Percentiles rank a stretch among this genome's conserved stretches.
Evolutionary conservation across 2,113 vertebrate genomes (phyloP).

Genomic region (Labrus mixtus): DNA sequence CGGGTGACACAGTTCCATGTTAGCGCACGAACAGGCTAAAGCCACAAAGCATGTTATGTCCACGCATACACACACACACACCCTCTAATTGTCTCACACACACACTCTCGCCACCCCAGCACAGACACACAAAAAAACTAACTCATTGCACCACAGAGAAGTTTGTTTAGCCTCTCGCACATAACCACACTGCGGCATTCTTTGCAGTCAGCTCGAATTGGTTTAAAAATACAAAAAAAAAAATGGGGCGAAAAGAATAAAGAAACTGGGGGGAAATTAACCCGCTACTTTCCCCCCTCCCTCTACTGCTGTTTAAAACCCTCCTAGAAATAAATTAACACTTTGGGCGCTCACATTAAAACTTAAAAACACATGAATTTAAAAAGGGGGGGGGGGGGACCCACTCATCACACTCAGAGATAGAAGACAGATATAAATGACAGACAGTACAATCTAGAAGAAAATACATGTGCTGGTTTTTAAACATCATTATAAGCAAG

Average conservation of each 20-base stretch:
- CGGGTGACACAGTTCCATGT: conserved; percentile 92
- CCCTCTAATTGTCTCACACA: conserved; percentile 36
- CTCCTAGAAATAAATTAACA: conserved; percentile 33
- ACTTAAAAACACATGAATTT: conserved; percentile 18
- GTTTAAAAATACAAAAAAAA: conserved; percentile 42
- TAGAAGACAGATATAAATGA: conserved; percentile 70
- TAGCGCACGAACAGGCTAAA: conserved; percentile 83
- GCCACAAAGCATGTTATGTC: conserved; percentile 30
- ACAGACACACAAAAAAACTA: conserved; percentile 9
- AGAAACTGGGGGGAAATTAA: conserved; percentile 31
- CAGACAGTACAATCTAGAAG: conserved; percentile 70
- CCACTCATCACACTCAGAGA: conserved; percentile 75
- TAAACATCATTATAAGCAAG: conserved; percentile 75
- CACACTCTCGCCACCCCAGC: conserved; percentile 10
- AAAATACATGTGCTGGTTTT: conserved; percentile 55
- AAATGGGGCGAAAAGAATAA: conserved; percentile 23
- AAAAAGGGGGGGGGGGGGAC: conserved; percentile 21
- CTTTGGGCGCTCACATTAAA: conserved; percentile 66
- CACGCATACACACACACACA: conserved; percentile 24
- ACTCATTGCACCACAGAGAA: conserved; percentile 54
- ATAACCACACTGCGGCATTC: conserved; percentile 52
- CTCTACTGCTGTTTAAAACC: conserved; percentile 49
- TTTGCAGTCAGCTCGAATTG: conserved; percentile 48
- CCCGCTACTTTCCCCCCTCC: conserved; percentile 36
- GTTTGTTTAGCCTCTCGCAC: conserved; percentile 57